A percentile compares a stretch with the other conserved stretches of the same genome.
Conservation (phyloP, 2,113 vertebrate species). For the Cyanistes caeruleus region DNA sequence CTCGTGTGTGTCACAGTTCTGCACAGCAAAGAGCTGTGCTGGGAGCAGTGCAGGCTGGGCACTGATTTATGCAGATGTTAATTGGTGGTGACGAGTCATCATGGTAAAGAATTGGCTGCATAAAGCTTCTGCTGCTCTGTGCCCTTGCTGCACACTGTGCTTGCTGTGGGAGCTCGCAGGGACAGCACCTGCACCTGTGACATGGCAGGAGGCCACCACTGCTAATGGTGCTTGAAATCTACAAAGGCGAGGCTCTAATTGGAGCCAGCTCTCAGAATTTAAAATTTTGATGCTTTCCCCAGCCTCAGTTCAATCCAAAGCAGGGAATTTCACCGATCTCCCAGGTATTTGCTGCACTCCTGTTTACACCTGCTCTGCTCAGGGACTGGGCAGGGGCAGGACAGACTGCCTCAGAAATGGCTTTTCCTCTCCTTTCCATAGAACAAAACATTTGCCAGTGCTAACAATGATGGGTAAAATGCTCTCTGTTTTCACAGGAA, state of each 20-base stretch:
- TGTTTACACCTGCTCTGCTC: background rate
- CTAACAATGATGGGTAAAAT: background rate
- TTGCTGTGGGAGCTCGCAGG: background rate
- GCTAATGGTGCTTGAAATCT: background rate
- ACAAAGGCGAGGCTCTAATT: background rate
- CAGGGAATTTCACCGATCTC: background rate
- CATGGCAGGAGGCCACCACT: background rate
- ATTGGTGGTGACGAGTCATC: background rate
- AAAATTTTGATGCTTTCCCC: background rate
- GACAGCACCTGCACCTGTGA: background rate
- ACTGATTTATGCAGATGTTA: background rate
- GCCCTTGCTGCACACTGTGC: background rate
- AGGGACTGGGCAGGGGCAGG: background rate
- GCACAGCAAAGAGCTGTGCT: background rate
- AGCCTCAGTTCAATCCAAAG: background rate
- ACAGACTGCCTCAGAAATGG: background rate
- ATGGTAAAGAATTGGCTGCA: background rate
- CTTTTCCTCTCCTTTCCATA: background rate
- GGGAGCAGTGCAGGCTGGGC: background rate
- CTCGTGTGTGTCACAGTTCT: accelerated
- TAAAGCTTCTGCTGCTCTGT: background rate
- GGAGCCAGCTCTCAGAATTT: background rate
- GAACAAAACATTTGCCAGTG: accelerated
- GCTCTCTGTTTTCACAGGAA: constrained; percentile 72
- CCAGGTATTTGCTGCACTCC: accelerated